Evolutionary conservation across 2,888 invertebrate species (phyloP), one percentile per base, ranked within the genome.

Genomic region (Aspidapion aeneum): DNA sequence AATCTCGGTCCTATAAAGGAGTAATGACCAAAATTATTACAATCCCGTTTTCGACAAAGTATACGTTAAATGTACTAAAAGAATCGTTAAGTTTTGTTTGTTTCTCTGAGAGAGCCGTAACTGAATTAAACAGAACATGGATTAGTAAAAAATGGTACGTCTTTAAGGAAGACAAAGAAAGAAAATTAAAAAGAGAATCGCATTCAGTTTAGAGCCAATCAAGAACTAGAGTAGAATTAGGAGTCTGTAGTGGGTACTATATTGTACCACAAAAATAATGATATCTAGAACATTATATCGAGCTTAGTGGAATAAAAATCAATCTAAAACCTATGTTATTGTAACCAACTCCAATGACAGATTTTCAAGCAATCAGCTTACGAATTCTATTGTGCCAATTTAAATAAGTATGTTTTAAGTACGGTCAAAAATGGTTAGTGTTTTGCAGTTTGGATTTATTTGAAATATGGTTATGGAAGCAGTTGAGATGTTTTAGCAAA

Each of bases 61-160:
- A 1, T 65, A 69, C n/a, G 57, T 64, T 1, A 54, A 63, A 1
- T 64, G 66, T 20, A 48, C 59, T 9, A 66, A 68, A 22, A 63
- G 68, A 20, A 57, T 55, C 18, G 55, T 69, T 1, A 21, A 50
- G 54, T 62, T 73, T 56, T 71, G 72, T 62, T 3, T 65, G 64
- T 58, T 71, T 61, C 62, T 63, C 55, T 18, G 70, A 64, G 18
- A 63, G 61, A 9, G 51, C 60, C 1, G 60, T 73, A 20, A 58
- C 60, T 0, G 56, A 64, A 18, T 74, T 69, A 63, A 66, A 71
- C 18, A 62, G 64, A 22, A 68, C 63, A 9, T 71, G 71, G 69
- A 35, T 74, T 18, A 35, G 64, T 16, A 64, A 68, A 22, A 55
- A 70, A 50, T 61, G 72, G 16, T 62, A 57, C 19, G 63, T 68